These are phyloP conservation scores for Polypterus senegalus DNA, from an alignment of 2,113 vertebrate species.

Conservation along the genomic window DNA sequence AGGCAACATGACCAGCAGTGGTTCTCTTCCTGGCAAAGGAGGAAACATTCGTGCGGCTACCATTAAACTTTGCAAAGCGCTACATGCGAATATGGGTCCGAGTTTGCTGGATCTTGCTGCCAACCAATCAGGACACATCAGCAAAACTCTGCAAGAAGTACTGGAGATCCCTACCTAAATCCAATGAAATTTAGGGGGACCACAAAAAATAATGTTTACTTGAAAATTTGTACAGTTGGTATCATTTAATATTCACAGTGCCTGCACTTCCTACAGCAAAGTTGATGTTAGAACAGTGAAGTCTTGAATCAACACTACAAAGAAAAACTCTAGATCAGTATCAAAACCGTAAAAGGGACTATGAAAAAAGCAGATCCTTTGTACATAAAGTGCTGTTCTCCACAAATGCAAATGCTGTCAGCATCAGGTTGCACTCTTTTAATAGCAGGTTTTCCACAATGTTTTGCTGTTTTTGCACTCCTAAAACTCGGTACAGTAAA, in stretches of 20 bases:
- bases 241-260: conserved; percentile 36
- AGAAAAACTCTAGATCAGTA: background rate
- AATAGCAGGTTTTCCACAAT: too few species aligned
- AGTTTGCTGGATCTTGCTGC: conserved; percentile 52
- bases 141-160: conserved; percentile 59
- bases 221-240: conserved; percentile 37
- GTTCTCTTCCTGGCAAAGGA: conserved; percentile 56
- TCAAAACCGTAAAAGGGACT: background rate
- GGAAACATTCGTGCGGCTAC: conserved; percentile 61
- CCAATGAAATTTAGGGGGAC: background rate
- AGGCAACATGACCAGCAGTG: conserved; percentile 56
- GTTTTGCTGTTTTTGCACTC: background rate
- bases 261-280: conserved; percentile 44
- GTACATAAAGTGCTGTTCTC: background rate
- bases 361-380: background rate
- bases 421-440: background rate
- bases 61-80: conserved; percentile 58
- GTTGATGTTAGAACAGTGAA: conserved; percentile 23
- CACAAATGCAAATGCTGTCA: background rate
- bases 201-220: conserved; percentile 31
- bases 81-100: conserved; percentile 69
- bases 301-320: conserved; percentile 21
- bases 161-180: conserved; percentile 39
- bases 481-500: background rate
- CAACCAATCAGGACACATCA: conserved; percentile 54